phyloP scores from a whole-genome alignment of 37 sponge, comb jelly and placozoan genomes.

The Spongilla lacustris region DNA sequence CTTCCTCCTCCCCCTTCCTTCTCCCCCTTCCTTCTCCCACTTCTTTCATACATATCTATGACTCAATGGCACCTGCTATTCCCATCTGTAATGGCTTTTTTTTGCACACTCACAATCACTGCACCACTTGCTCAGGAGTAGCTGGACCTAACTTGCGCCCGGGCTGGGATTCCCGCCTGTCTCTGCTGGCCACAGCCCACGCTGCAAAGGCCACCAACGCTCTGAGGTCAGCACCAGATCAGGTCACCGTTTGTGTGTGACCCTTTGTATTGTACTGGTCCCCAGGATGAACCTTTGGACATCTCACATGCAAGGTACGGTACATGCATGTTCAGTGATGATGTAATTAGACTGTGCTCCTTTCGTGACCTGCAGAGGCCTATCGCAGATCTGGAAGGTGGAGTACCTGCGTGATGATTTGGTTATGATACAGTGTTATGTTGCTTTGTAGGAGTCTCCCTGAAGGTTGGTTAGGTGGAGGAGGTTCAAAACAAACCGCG shows the following conservation, averaged over 20 bases:
- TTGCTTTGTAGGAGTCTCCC: not conserved
- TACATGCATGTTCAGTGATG: not conserved
- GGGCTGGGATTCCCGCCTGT: not conserved
- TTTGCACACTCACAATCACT: too few species aligned
- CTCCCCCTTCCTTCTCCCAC: too few species aligned
- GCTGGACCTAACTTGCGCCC: not conserved
- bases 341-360: not conserved
- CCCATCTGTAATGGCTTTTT: too few species aligned
- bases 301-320: not conserved
- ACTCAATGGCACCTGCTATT: too few species aligned
- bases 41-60: too few species aligned
- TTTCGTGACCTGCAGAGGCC: not conserved
- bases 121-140: too few species aligned
- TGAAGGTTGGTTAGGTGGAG: not conserved
- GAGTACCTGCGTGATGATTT: not conserved
- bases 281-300: not conserved
- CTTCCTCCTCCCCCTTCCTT: too few species aligned
- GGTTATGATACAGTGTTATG: not conserved
- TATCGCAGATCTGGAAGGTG: not conserved
- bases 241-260: not conserved
- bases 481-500: not conserved
- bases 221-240: not conserved
- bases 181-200: not conserved
- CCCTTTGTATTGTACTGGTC: not conserved
- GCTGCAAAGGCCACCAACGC: not conserved